phyloP scores from a whole-genome alignment of 2,113 vertebrate genomes.

The Lamprologus sp. region DNA sequence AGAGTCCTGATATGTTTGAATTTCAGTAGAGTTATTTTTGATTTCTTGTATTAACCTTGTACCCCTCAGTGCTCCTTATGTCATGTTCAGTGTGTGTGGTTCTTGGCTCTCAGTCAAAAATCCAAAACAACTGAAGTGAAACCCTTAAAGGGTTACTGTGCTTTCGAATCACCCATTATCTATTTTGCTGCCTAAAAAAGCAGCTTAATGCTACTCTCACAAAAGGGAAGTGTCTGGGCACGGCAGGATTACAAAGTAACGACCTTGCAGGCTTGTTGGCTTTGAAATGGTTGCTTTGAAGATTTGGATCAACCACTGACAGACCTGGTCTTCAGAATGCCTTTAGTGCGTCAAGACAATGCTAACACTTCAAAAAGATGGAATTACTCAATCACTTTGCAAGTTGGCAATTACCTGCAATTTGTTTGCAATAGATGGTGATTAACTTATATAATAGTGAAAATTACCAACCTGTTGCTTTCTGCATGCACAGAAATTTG shows the following conservation, averaged over 20 bases:
- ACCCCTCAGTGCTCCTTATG: background rate
- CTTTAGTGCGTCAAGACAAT: rapidly evolving
- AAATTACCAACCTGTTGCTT: background rate
- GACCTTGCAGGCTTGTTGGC: background rate
- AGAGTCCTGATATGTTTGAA: background rate
- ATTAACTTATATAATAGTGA: background rate
- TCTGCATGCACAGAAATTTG: background rate
- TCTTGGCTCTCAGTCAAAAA: background rate
- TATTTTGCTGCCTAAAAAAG: background rate
- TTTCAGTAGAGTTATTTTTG: background rate
- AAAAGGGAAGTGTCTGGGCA: background rate
- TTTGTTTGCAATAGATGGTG: background rate
- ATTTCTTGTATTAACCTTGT: background rate
- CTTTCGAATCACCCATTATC: background rate
- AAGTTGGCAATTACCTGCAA: background rate
- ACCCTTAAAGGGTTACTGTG: background rate
- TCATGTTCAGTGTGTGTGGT: background rate
- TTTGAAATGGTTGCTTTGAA: background rate
- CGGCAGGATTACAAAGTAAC: background rate
- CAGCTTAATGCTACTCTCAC: background rate
- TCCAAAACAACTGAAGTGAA: background rate
- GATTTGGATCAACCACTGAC: background rate
- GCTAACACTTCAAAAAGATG: background rate
- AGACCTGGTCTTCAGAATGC: background rate
- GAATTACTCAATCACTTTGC: background rate